A percentile compares a stretch with the other conserved stretches of the same genome.
Evolutionary conservation across 1,140 invertebrate genomes (phyloP).

Genomic region (Sminthurides bifidus): DNA sequence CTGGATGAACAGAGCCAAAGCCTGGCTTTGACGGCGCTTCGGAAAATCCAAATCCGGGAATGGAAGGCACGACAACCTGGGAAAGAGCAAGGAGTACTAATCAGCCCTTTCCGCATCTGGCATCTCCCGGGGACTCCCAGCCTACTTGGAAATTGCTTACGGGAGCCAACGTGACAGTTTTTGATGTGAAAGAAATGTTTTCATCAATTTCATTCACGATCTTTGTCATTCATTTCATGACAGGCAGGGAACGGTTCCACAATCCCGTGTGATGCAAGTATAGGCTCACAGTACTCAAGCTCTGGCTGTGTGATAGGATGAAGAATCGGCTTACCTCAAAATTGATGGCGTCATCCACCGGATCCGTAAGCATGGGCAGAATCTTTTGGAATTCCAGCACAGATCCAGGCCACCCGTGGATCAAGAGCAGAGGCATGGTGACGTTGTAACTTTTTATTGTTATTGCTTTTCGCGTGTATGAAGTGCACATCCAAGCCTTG

Average conservation of each 20-base stretch:
- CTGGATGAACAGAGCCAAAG: slow-evolving; percentile 47
- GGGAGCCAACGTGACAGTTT: no score
- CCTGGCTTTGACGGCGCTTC: slow-evolving; percentile 51
- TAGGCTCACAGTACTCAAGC: no score
- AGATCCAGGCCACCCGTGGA: slow-evolving; percentile 44
- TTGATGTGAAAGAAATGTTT: no score
- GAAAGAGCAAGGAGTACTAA: no score
- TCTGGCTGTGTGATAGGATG: no score
- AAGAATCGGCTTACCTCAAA: slow-evolving; percentile 29
- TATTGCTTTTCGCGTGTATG: slow-evolving; percentile 33
- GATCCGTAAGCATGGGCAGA: slow-evolving; percentile 50
- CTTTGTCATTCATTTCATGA: no score
- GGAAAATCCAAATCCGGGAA: slow-evolving; percentile 78
- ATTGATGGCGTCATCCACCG: slow-evolving; percentile 15
- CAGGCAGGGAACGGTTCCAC: no score
- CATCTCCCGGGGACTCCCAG: no score
- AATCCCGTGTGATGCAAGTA: no score
- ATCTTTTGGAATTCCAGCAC: slow-evolving; percentile 44
- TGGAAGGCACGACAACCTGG: slow-evolving; percentile 65
- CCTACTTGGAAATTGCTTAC: no score
- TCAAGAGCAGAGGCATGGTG: slow-evolving; percentile 5
- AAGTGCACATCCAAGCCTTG: slow-evolving; percentile 41
- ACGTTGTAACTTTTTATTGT: slow-evolving; percentile 15
- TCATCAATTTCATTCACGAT: no score
- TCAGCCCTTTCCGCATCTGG: no score